These are phyloP conservation scores for Leptura quadrifasciata DNA, from an alignment of 2,888 invertebrate genomes.

Conservation along the genomic window DNA sequence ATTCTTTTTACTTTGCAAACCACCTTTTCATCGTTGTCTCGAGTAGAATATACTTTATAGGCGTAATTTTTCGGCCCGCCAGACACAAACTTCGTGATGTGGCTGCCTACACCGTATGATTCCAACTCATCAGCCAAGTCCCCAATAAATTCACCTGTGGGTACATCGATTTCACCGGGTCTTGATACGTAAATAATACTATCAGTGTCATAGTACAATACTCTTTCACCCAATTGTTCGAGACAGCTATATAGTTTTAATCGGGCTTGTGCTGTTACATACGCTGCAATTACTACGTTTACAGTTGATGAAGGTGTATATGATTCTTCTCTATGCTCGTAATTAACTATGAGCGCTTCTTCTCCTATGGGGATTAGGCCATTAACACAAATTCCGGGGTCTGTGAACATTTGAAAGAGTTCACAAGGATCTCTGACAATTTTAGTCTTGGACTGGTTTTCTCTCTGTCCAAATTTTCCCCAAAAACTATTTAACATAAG, in stretches of 20 bases:
- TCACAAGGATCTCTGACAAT: slow-evolving; percentile 26
- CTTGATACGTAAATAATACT: slow-evolving; percentile 61
- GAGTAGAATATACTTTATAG: slow-evolving; percentile 53
- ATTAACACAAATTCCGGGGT: slow-evolving; percentile 4
- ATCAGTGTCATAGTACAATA: slow-evolving; percentile 68
- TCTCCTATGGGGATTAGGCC: neutral
- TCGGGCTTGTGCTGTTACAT: slow-evolving; percentile 15
- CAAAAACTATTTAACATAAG: slow-evolving; percentile 11
- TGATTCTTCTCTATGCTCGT: slow-evolving; percentile 16
- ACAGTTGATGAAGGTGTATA: slow-evolving; percentile 8
- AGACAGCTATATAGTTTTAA: slow-evolving; percentile 8
- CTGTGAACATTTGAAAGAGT: slow-evolving; percentile 17
- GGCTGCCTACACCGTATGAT: slow-evolving; percentile 61
- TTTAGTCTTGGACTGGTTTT: slow-evolving; percentile 33
- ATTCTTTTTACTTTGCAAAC: slow-evolving; percentile 45
- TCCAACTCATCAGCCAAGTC: slow-evolving; percentile 68
- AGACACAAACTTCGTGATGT: slow-evolving; percentile 65
- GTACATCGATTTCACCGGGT: slow-evolving; percentile 58
- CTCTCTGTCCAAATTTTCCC: slow-evolving; percentile 29
- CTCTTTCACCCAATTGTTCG: slow-evolving; percentile 35
- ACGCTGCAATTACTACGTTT: slow-evolving; percentile 22
- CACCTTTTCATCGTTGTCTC: neutral
- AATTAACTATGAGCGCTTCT: slow-evolving; percentile 9
- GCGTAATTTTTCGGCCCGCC: slow-evolving; percentile 69
- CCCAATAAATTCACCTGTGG: slow-evolving; percentile 65